Percentiles rank a stretch among this genome's conserved stretches.
Conservation (phyloP, 2,797 vertebrate genomes). For the Rhynchotus rufescens region DNA sequence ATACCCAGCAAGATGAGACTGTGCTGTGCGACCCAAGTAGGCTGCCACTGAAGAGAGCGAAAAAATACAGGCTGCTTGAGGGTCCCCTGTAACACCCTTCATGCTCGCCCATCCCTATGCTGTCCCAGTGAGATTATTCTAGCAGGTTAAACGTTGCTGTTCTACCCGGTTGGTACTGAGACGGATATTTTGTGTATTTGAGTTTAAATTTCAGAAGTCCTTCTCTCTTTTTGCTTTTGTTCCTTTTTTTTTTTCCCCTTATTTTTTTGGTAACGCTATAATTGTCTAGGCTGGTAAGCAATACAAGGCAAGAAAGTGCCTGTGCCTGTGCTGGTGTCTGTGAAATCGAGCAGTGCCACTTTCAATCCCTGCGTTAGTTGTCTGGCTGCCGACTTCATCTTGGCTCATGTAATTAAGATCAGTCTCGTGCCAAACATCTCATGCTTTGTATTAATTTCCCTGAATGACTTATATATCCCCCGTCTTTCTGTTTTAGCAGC, state of each 20-base stretch:
- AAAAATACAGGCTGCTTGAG: background rate
- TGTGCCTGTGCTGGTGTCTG: background rate
- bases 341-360: background rate
- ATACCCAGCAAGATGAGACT: background rate
- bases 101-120: fast-evolving
- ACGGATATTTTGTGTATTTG: background rate
- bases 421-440: background rate
- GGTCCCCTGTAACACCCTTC: background rate
- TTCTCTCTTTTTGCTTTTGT: background rate
- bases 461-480: background rate
- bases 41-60: background rate
- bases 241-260: too few relatives aligned
- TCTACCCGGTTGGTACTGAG: background rate
- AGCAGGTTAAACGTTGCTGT: background rate
- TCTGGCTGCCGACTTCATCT: background rate
- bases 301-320: background rate
- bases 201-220: background rate
- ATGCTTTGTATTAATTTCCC: background rate
- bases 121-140: background rate
- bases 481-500: background rate
- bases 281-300: background rate
- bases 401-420: background rate
- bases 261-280: background rate
- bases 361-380: background rate
- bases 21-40: background rate